Percentiles rank a stretch among this genome's conserved stretches.
Evolutionary conservation across 2,888 invertebrate genomes (phyloP).

Genomic region (Cylindroiulus punctatus): DNA sequence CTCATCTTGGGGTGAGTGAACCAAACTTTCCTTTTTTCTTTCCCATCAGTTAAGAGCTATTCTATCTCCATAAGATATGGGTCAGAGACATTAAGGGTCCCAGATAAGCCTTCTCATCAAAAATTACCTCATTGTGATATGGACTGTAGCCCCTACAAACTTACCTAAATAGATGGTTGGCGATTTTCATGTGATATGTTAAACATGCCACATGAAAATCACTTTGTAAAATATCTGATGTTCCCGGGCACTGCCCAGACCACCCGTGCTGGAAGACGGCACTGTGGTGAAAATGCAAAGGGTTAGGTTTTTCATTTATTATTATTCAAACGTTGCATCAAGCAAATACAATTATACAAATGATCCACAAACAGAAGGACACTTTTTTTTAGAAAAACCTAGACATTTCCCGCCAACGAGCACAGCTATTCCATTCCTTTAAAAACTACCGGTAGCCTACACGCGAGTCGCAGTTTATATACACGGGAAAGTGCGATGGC

Average conservation of each 20-base stretch:
- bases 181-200: too few relatives aligned
- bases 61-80: too few relatives aligned
- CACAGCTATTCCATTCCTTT: slow-evolving; percentile 35
- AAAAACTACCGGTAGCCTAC: slow-evolving; percentile 14
- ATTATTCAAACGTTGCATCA: neutral
- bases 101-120: too few relatives aligned
- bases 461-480: neutral
- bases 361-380: slow-evolving; percentile 1
- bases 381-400: slow-evolving; percentile 35
- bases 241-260: too few relatives aligned
- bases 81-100: too few relatives aligned
- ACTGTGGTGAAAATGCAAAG: neutral
- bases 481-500: neutral
- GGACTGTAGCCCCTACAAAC: too few relatives aligned
- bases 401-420: neutral
- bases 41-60: too few relatives aligned
- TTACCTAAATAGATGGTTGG: too few relatives aligned
- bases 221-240: too few relatives aligned
- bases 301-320: neutral
- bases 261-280: neutral
- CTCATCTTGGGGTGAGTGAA: slow-evolving; percentile 83
- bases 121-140: too few relatives aligned
- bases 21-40: slow-evolving; percentile 13
- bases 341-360: slow-evolving; percentile 12
- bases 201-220: too few relatives aligned